Evolutionary conservation across 2,797 vertebrate genomes (phyloP).

Genomic region (Schizothorax lantsangensis): DNA sequence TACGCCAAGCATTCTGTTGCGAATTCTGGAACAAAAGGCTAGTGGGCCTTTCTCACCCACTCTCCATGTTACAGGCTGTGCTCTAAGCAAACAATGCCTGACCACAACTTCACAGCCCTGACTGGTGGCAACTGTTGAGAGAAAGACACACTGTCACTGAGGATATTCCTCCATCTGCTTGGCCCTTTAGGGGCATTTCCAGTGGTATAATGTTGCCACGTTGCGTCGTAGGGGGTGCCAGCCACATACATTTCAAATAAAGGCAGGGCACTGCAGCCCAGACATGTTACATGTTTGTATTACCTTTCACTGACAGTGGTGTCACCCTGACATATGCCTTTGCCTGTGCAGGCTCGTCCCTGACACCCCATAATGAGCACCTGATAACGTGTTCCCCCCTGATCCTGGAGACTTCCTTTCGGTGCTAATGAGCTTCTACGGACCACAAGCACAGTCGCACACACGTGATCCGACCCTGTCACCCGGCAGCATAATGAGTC

Average conservation of each 20-base stretch:
- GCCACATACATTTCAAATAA: conserved; percentile 60
- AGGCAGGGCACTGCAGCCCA: conserved; percentile 48
- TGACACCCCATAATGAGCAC: conserved; percentile 82
- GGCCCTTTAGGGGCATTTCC: conserved; percentile 63
- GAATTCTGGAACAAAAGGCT: conserved; percentile 70
- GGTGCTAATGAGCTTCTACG: conserved; percentile 83
- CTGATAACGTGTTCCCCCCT: conserved; percentile 76
- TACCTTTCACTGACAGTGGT: conserved; percentile 70
- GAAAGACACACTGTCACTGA: conserved; percentile 37
- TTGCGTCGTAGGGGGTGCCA: conserved; percentile 59
- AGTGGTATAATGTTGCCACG: conserved; percentile 69
- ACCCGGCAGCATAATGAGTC: conserved; percentile 75
- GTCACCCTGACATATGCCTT: conserved; percentile 74
- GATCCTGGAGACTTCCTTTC: conserved; percentile 73
- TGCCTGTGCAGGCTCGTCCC: conserved; percentile 66
- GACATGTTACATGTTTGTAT: conserved; percentile 61
- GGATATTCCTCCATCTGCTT: conserved; percentile 39
- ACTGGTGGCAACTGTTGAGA: conserved; percentile 23
- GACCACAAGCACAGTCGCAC: conserved; percentile 55
- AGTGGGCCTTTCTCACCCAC: conserved; percentile 63
- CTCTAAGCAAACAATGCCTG: conserved; percentile 36
- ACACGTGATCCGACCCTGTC: conserved; percentile 73
- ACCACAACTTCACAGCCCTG: conserved; percentile 25
- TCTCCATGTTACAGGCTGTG: conserved; percentile 50
- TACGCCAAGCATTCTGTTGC: conserved; percentile 67